Evolutionary conservation across 2,113 vertebrate species (phyloP), one percentile per base, ranked within the genome.

Genomic region (Emydura subglobosa): DNA sequence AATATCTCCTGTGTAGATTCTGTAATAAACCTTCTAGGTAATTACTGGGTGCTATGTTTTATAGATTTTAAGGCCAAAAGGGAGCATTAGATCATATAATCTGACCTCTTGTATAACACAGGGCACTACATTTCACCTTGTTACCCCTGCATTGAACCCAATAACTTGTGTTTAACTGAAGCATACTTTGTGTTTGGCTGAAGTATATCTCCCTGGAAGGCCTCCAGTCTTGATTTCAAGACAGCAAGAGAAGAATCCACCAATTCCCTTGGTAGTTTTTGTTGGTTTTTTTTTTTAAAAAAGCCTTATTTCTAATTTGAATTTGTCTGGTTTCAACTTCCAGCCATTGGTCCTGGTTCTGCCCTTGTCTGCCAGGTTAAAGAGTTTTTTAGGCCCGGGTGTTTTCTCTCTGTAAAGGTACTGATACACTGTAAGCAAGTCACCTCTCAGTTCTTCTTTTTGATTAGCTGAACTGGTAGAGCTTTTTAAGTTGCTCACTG

Each of bases 301-400:
- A 13, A 5, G 6, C 12, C 10, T 85, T 6, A 10, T 12, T 85
- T 17, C 80, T 83, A 6, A 4, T n/a, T 3, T 34, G 79, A 72
- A 25, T 27, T 54, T 65, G 13, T 2, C 65, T 39, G 59, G 31
- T 51, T 74, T 1, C 0, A 80, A 74, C 86, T 68, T 51, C 93
- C 0, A 0, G 42, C 68, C 68, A 29, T 51, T 0, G 0, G 31
- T 49, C 24, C 94, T 59, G 1, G 0, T 0, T 0, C 72, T 79
- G 51, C 53, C 0, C 0, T 54, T 44, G 80, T 72, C 12, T 61
- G 31, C n/a, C 7, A 68, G 34, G 39, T 80, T 31, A 82, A 3
- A 87, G 90, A 44, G 61, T 79, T 53, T 82, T 79, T 39, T 14
- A 79, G 51, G 0, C 16, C 34, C 1, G 0, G 24, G 19, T 8